Evolutionary conservation across 2,888 invertebrate genomes (phyloP).

Genomic region (Bellardia bayeri): DNA sequence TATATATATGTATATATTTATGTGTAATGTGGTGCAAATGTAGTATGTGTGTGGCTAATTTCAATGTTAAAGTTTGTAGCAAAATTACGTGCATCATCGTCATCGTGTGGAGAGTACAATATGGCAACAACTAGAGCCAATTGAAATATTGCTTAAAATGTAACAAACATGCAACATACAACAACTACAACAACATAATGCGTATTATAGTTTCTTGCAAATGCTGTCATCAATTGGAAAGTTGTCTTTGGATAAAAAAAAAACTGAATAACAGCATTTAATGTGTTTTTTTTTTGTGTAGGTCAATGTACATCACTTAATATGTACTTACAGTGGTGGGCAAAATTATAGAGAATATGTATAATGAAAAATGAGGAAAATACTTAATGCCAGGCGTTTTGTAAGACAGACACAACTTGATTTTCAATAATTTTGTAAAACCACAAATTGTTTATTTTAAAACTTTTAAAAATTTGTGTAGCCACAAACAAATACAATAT

Average conservation of each 20-base stretch:
- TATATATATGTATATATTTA: too few species aligned
- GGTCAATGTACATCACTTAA: conserved; percentile 66
- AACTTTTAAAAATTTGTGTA: too few species aligned
- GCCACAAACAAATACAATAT: too few species aligned
- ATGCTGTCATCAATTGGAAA: conserved; percentile 70
- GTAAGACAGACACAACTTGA: too few species aligned
- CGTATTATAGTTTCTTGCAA: conserved; percentile 37
- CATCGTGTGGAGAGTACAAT: conserved; percentile 13
- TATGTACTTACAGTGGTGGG: conserved; percentile 7
- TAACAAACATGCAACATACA: conserved; percentile 8
- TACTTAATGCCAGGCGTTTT: too few species aligned
- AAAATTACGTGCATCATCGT: conserved; percentile 19
- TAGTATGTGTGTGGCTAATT: not conserved
- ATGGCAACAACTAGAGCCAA: not conserved
- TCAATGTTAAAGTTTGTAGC: not conserved
- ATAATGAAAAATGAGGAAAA: not conserved
- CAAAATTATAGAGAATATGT: not conserved
- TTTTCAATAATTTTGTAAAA: too few species aligned
- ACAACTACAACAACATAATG: conserved; percentile 26
- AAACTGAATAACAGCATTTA: conserved; percentile 38
- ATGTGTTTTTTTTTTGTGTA: conserved; percentile 52
- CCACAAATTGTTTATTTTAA: too few species aligned
- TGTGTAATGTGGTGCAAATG: too few species aligned
- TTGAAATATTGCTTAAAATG: conserved; percentile 18
- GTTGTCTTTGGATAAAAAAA: conserved; percentile 49